Conservation (phyloP, 1,140 invertebrate genomes). For the Lutraria rhynchaena region DNA sequence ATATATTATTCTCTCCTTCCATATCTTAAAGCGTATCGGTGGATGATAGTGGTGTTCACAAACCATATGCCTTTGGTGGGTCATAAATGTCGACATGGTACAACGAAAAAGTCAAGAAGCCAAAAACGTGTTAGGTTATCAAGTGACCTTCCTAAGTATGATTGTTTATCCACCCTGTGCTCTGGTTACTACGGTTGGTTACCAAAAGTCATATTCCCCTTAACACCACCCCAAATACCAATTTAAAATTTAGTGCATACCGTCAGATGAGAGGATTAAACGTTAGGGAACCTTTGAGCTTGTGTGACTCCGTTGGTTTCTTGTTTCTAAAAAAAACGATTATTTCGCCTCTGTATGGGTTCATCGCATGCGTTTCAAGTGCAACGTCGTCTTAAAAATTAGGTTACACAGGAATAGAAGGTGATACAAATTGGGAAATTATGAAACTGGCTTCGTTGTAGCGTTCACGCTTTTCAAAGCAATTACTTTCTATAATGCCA, state of each 20-base stretch:
- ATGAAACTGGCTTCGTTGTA: slow-evolving; percentile 17
- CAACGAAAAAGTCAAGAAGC: slow-evolving; percentile 14
- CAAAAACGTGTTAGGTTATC: slow-evolving; percentile 54
- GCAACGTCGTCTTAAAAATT: slow-evolving; percentile 28
- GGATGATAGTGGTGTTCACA: neutral
- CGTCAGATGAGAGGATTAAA: slow-evolving; percentile 18
- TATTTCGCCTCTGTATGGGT: neutral
- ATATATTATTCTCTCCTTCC: too few relatives aligned
- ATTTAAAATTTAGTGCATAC: slow-evolving; percentile 25
- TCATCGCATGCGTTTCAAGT: slow-evolving; percentile 6
- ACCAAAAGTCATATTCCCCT: neutral
- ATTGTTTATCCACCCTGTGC: neutral
- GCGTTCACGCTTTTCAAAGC: slow-evolving; percentile 34
- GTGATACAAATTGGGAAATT: slow-evolving; percentile 51
- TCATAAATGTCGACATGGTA: slow-evolving; percentile 42
- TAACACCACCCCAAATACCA: slow-evolving; percentile 25
- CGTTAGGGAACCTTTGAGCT: slow-evolving; percentile 35
- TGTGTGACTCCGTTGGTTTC: neutral
- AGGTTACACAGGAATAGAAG: slow-evolving; percentile 40
- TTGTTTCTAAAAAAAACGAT: slow-evolving; percentile 17
- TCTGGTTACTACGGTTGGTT: slow-evolving; percentile 36
- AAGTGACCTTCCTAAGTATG: slow-evolving; percentile 12
- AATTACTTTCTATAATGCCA: slow-evolving; percentile 41
- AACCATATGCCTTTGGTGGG: slow-evolving; percentile 17
- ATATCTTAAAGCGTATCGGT: too few relatives aligned